phyloP scores from a whole-genome alignment of 2,113 vertebrate species.

The Periophthalmodon schlosseri region DNA sequence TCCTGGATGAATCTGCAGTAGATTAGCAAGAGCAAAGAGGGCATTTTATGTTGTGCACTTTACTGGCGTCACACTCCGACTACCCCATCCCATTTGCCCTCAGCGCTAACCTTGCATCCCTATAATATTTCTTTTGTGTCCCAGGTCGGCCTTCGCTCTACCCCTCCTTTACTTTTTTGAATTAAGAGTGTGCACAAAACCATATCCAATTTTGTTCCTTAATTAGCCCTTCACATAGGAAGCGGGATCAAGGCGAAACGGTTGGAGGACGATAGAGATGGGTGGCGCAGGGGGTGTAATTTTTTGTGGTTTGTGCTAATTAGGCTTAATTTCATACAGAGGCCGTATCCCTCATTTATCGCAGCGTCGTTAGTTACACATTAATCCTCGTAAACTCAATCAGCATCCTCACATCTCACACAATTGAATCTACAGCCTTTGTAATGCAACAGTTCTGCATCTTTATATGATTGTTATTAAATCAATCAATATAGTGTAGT shows the following conservation, averaged over 20 bases:
- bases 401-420: constrained; percentile 1
- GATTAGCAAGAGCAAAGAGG: constrained; percentile 33
- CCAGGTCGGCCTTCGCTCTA: constrained; percentile 33
- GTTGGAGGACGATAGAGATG: constrained; percentile 34
- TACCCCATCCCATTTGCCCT: constrained; percentile 40
- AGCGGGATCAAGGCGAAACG: constrained; percentile 31
- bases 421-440: constrained; percentile 28
- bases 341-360: constrained; percentile 38
- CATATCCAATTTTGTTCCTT: constrained; percentile 75
- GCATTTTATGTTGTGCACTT: constrained; percentile 33
- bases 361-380: constrained; percentile 47
- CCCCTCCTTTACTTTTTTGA: constrained; percentile 23
- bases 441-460: constrained; percentile 17
- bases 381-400: constrained; percentile 30
- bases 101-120: constrained; percentile 21
- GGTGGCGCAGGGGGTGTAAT: constrained; percentile 52
- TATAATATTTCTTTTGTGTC: constrained; percentile 40
- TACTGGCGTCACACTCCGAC: constrained; percentile 28
- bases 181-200: constrained; percentile 66
- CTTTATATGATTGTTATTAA: constrained; percentile 7
- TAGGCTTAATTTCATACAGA: constrained; percentile 56
- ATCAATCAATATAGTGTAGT: neutral
- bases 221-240: constrained; percentile 67
- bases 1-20: constrained; percentile 45
- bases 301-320: constrained; percentile 69